Base-by-base conservation (phyloP, 2,888 invertebrate genomes). In the Hypena proboscidalis region DNA sequence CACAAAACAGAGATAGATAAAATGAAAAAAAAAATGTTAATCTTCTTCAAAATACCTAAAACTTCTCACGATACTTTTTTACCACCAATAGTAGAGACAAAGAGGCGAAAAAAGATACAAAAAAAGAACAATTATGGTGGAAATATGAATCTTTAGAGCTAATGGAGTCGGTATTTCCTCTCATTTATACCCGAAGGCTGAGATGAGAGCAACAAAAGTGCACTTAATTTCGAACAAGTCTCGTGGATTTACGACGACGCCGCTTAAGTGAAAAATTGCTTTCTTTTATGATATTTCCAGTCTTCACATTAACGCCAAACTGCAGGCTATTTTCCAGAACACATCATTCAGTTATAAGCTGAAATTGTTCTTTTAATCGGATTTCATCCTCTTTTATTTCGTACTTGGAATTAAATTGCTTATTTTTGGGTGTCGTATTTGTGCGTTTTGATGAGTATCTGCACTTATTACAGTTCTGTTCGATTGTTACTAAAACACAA, bases 141-240 rank as follows among this genome's bases (percentile, higher is more conserved):
- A 13, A 7, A 40, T 22, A 46, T 45, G 21, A 32, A 20, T 10
- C 6, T 15, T 40, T 6, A 6, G 5, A 20, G 9, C 15, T 20
- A 31, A 15, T 38, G 26, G 25, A 15, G 27, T 17, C 36, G 11
- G 46, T 39, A 48, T 58, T 35, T 49, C 57, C 53, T 58, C 47
- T 51, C 54, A 49, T 56, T 62, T 57, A 63, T 55, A 59, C 48
- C 56, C 55, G 38, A 55, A 49, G 56, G 64, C 60, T 53, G 53
- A 60, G 58, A 67, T 57, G 60, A 54, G 65, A 75, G 74, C 71
- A 78, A 70, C 77, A 78, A 76, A 74, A 76, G 74, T 74, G 74
- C 78, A 77, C 77, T 83, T 83, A 83, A 83, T 80, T 77, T 75
- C 68, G 61, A 74, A 67, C 69, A 79, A 80, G 70, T 77, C 67